Evolutionary conservation across 1,140 invertebrate species (phyloP).

Genomic region (Dinothrombium tinctorium): DNA sequence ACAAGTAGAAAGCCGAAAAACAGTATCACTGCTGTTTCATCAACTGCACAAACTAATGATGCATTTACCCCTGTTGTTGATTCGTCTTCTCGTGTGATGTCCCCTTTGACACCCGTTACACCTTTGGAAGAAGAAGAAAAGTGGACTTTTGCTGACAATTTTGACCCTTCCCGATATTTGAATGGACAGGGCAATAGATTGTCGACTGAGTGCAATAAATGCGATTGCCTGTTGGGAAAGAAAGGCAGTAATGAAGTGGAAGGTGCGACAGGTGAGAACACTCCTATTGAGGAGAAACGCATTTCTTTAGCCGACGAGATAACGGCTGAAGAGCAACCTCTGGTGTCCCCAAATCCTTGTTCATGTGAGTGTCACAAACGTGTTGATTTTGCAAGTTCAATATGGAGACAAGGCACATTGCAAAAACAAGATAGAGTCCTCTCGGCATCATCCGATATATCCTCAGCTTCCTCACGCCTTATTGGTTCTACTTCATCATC

Average conservation of each 20-base stretch:
- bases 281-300: neutral
- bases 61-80: constrained; percentile 4
- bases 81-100: constrained; percentile 2
- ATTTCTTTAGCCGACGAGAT: constrained; percentile 1
- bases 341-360: constrained; percentile 1
- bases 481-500: constrained; percentile 1
- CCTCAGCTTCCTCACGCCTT: constrained; percentile 8
- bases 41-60: constrained; percentile 2
- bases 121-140: constrained; percentile 9
- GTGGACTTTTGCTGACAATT: constrained; percentile 6
- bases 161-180: neutral
- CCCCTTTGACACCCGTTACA: constrained; percentile 12
- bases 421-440: neutral
- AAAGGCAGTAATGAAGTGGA: constrained; percentile 4
- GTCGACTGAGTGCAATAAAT: neutral
- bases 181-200: neutral
- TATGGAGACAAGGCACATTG: neutral
- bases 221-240: neutral
- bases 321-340: constrained; percentile 2
- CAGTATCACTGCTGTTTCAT: constrained; percentile 4
- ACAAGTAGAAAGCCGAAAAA: constrained; percentile 16
- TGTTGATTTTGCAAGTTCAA: neutral
- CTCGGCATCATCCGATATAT: constrained; percentile 5
- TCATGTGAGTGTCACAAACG: constrained; percentile 11
- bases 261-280: constrained; percentile 1